These are phyloP conservation scores for Tenebrosternarchus preto DNA, from an alignment of 2,113 vertebrate species.

Conservation along the genomic window DNA sequence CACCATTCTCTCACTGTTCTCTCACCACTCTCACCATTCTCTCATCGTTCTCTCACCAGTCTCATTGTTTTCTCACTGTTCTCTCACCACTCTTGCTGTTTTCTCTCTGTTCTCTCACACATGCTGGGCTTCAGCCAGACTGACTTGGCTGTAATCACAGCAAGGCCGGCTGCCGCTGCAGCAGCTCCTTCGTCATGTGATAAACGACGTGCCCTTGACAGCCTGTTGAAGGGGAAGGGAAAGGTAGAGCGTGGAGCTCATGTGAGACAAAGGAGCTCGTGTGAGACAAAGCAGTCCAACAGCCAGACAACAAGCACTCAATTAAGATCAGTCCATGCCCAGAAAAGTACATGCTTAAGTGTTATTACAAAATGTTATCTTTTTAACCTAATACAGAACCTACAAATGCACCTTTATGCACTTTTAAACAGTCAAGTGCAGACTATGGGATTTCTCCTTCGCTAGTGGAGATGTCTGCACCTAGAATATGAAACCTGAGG, in stretches of 20 bases:
- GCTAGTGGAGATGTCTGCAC: background rate
- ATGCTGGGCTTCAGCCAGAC: constrained; percentile 27
- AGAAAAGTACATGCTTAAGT: constrained; percentile 21
- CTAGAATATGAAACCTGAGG: background rate
- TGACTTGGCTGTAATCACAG: constrained; percentile 34
- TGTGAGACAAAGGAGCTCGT: constrained; percentile 25
- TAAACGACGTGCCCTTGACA: constrained; percentile 52
- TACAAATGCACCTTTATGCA: background rate
- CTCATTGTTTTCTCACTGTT: too few relatives aligned
- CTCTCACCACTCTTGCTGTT: too few relatives aligned
- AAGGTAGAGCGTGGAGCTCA: constrained; percentile 13
- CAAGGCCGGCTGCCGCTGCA: constrained; percentile 1
- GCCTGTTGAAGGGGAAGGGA: constrained; percentile 36
- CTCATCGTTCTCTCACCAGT: too few relatives aligned
- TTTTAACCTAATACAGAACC: background rate
- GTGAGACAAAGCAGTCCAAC: constrained; percentile 23
- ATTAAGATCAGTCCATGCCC: constrained; percentile 33
- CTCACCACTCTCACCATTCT: too few relatives aligned
- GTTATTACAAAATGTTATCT: background rate
- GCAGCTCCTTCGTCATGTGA: constrained; percentile 20
- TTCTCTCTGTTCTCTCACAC: constrained; percentile 14
- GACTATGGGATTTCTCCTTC: background rate
- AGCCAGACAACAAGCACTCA: background rate
- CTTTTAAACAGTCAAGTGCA: background rate
- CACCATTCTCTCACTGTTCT: too few relatives aligned